phyloP scores from a whole-genome alignment of 2,888 invertebrate genomes.

The Caenorhabditis drosophilae region DNA sequence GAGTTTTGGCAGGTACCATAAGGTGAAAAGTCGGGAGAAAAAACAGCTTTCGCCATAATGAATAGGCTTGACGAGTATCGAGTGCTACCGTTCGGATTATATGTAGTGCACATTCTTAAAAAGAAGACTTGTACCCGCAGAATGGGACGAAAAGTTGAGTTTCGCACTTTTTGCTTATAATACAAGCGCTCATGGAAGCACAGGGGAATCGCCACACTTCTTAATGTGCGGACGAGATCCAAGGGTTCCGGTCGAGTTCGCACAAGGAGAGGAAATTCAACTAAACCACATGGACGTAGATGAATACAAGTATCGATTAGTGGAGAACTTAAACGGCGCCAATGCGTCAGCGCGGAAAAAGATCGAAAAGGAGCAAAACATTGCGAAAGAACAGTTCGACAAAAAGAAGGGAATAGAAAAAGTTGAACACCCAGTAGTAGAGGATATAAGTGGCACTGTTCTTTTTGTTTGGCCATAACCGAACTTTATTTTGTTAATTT shows the following conservation, averaged over 20 bases:
- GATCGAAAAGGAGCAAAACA: not conserved
- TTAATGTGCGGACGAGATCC: not conserved
- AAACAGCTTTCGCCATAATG: too few relatives aligned
- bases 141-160: not conserved
- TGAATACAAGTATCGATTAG: not conserved
- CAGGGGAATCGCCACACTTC: not conserved
- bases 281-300: not conserved
- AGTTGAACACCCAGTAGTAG: too few relatives aligned
- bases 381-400: not conserved
- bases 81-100: too few relatives aligned
- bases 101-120: too few relatives aligned
- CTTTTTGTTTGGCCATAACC: too few relatives aligned
- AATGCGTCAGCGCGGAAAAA: not conserved
- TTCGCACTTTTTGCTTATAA: not conserved
- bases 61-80: too few relatives aligned
- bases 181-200: not conserved
- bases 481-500: too few relatives aligned
- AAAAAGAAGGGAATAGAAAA: not conserved
- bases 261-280: not conserved
- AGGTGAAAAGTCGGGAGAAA: too few relatives aligned
- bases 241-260: not conserved
- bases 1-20: too few relatives aligned
- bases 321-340: not conserved
- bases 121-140: too few relatives aligned
- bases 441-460: too few relatives aligned